phyloP scores from a whole-genome alignment of 2,797 vertebrate genomes.

The Microctenopoma stevenorrisi region DNA sequence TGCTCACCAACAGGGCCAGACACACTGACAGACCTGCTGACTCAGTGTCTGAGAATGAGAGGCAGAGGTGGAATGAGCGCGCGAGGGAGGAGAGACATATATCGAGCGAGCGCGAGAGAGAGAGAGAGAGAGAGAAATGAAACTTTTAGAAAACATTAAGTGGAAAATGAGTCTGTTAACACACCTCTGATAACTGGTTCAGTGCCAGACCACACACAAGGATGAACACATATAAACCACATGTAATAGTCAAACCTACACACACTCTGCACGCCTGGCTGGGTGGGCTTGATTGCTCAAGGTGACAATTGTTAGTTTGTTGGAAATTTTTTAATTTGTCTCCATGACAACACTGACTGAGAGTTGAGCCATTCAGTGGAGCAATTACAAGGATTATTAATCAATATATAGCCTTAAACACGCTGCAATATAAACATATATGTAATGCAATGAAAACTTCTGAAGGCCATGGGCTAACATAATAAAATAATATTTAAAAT shows the following conservation, averaged over 20 bases:
- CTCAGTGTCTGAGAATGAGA: slow-evolving; percentile 76
- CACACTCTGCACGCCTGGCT: slow-evolving; percentile 53
- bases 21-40: slow-evolving; percentile 63
- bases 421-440: background rate
- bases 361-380: slow-evolving; percentile 14
- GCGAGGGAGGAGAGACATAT: slow-evolving; percentile 20
- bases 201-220: slow-evolving; percentile 81
- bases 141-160: slow-evolving; percentile 67
- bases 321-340: slow-evolving; percentile 22
- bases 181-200: slow-evolving; percentile 75
- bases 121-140: slow-evolving; percentile 45
- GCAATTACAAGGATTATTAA: background rate
- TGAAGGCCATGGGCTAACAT: background rate
- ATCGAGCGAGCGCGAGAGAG: slow-evolving; percentile 36
- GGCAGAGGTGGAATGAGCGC: slow-evolving; percentile 43
- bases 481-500: background rate
- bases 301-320: slow-evolving; percentile 33
- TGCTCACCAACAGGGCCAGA: slow-evolving; percentile 19
- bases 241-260: slow-evolving; percentile 13
- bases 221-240: slow-evolving; percentile 56
- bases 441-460: too few relatives aligned
- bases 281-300: slow-evolving; percentile 69
- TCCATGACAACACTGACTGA: slow-evolving; percentile 38
- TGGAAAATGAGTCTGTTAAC: slow-evolving; percentile 63
- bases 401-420: background rate